These are phyloP conservation scores for Psix sp. DNA, from an alignment of 1,140 invertebrate genomes.

Conservation along the genomic window DNA sequence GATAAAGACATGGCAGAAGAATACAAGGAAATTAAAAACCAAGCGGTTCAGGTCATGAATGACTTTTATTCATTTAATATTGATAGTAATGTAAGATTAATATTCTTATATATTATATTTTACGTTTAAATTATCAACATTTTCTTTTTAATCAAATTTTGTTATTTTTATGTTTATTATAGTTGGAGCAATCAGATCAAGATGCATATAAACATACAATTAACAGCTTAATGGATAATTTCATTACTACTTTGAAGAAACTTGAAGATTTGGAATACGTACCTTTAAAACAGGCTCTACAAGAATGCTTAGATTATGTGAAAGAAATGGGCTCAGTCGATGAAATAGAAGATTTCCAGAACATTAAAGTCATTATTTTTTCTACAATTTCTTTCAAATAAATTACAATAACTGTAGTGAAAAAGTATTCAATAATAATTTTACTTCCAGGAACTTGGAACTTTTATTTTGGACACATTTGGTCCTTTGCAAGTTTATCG, in stretches of 20 bases:
- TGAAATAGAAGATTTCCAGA: conserved; percentile 73
- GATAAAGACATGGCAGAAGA: conserved; percentile 29
- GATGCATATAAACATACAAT: conserved; percentile 47
- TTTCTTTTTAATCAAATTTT: not conserved
- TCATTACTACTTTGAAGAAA: conserved; percentile 61
- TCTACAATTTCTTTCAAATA: too few species aligned
- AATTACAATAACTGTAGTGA: too few species aligned
- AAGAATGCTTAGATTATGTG: conserved; percentile 69
- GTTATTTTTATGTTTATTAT: not conserved
- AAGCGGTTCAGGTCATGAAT: conserved; percentile 17
- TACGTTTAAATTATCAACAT: not conserved
- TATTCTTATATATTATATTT: too few species aligned
- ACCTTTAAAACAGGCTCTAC: conserved; percentile 69
- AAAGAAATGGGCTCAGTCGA: conserved; percentile 70
- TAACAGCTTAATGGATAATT: conserved; percentile 56
- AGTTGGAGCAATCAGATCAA: conserved; percentile 11
- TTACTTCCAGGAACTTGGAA: conserved; percentile 68
- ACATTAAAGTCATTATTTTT: conserved; percentile 68
- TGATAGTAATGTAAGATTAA: conserved; percentile 13
- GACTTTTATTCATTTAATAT: conserved; percentile 21
- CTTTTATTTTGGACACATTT: conserved; percentile 68
- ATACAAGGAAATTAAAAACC: conserved; percentile 32
- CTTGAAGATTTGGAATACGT: conserved; percentile 68
- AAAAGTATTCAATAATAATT: conserved; percentile 21
- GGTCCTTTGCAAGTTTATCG: conserved; percentile 66